A percentile compares a stretch with the other conserved stretches of the same genome.
Conservation (phyloP, 2,888 invertebrate species). For the Melinaea menophilus region DNA sequence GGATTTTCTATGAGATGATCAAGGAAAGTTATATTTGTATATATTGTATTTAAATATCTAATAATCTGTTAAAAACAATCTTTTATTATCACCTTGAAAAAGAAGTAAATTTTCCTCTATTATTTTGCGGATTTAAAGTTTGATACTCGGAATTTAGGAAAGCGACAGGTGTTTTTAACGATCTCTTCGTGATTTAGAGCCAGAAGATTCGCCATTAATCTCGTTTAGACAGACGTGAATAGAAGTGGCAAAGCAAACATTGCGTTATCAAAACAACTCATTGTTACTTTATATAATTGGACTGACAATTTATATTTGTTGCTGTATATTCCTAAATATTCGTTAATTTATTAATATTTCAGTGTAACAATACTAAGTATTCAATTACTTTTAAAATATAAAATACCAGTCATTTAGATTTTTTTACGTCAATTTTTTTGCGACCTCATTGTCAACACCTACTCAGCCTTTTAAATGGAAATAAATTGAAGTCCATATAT, state of each 20-base stretch:
- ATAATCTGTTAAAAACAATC: not conserved
- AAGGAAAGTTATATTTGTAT: too few relatives aligned
- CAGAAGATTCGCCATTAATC: constrained; percentile 71
- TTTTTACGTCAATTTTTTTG: constrained; percentile 16
- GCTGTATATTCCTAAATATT: constrained; percentile 11
- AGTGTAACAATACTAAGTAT: constrained; percentile 12
- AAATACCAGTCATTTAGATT: constrained; percentile 7
- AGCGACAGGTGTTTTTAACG: constrained; percentile 76
- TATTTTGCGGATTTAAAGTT: constrained; percentile 58
- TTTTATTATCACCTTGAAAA: not conserved
- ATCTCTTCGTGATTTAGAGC: constrained; percentile 66
- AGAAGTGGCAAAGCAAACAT: constrained; percentile 59
- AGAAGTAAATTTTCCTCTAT: constrained; percentile 33
- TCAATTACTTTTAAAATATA: constrained; percentile 11
- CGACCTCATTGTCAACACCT: constrained; percentile 28
- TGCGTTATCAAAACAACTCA: constrained; percentile 48
- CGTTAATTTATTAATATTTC: constrained; percentile 14
- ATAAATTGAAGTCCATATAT: constrained; percentile 27
- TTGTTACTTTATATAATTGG: constrained; percentile 31
- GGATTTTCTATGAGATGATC: too few relatives aligned
- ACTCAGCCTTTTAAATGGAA: constrained; percentile 33
- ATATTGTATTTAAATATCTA: too few relatives aligned
- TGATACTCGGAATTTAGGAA: constrained; percentile 59
- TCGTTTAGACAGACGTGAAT: constrained; percentile 65
- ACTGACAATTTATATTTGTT: constrained; percentile 15